Evolutionary conservation across 2,888 invertebrate species (phyloP).

Genomic region (Frankliniella intonsa): DNA sequence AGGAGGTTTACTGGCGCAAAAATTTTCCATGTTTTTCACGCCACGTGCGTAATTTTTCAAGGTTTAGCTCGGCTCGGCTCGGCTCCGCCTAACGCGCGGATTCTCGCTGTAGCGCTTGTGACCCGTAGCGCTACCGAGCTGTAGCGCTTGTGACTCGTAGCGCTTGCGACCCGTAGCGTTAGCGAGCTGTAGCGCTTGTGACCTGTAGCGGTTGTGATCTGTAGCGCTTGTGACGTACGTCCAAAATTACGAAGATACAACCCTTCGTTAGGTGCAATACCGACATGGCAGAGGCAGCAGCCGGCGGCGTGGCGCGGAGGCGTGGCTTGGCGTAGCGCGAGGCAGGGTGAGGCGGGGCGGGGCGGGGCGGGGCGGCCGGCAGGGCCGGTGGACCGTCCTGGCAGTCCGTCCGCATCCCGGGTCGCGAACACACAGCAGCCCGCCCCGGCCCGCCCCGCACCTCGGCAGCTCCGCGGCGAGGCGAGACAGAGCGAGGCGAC

Average conservation of each 20-base stretch:
- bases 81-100: no score
- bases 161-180: no score
- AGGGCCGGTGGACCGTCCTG: background rate
- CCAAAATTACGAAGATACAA: background rate
- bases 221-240: background rate
- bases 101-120: no score
- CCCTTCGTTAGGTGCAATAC: background rate
- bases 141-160: no score
- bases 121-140: no score
- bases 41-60: no score
- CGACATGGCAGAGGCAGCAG: background rate
- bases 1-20: no score
- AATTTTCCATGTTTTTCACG: no score
- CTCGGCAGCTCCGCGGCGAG: background rate
- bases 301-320: background rate
- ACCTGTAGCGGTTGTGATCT: no score
- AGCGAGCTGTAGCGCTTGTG: no score
- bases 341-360: background rate
- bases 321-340: background rate
- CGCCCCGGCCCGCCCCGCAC: background rate
- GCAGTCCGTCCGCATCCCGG: constrained; percentile 5
- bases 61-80: no score
- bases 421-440: background rate
- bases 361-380: background rate
- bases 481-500: background rate